A percentile compares a stretch with the other conserved stretches of the same genome.
These are phyloP conservation scores for Rhabdomys pumilio DNA, from an alignment of 2,797 vertebrate genomes.

Conservation along the genomic window DNA sequence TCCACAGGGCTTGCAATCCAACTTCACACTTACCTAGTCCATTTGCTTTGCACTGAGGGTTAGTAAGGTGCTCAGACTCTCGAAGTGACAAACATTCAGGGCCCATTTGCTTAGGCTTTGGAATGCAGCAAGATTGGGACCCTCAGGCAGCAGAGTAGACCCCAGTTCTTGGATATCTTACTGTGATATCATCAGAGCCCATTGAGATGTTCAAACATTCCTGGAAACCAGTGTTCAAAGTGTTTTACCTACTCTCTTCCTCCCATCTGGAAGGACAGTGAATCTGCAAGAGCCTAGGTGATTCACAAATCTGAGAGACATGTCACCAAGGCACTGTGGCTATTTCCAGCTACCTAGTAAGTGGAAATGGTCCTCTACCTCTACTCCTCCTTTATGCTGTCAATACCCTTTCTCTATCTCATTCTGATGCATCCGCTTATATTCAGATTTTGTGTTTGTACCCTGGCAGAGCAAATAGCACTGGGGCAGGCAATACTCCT, in stretches of 20 bases:
- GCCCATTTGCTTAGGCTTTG: background rate
- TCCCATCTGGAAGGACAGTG: background rate
- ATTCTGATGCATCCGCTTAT: background rate
- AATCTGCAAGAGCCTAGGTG: background rate
- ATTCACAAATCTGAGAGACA: background rate
- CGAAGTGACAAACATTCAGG: background rate
- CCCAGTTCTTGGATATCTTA: background rate
- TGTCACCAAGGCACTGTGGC: too few relatives aligned
- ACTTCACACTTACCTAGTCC: fast-evolving
- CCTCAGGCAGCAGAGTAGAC: background rate
- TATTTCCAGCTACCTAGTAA: background rate
- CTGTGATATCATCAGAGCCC: background rate
- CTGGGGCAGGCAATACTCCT: background rate
- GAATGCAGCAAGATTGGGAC: background rate
- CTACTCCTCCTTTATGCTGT: fast-evolving
- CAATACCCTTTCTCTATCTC: background rate
- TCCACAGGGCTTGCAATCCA: background rate
- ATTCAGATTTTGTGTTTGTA: background rate
- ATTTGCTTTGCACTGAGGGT: background rate
- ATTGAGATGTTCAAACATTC: background rate
- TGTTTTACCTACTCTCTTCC: background rate
- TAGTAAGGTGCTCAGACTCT: background rate
- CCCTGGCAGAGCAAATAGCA: background rate
- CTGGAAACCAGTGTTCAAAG: conserved; percentile 16
- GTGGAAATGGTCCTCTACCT: background rate